Conservation (phyloP, 2,888 invertebrate genomes). For the Pseudococcus jackbeardsleyi region DNA sequence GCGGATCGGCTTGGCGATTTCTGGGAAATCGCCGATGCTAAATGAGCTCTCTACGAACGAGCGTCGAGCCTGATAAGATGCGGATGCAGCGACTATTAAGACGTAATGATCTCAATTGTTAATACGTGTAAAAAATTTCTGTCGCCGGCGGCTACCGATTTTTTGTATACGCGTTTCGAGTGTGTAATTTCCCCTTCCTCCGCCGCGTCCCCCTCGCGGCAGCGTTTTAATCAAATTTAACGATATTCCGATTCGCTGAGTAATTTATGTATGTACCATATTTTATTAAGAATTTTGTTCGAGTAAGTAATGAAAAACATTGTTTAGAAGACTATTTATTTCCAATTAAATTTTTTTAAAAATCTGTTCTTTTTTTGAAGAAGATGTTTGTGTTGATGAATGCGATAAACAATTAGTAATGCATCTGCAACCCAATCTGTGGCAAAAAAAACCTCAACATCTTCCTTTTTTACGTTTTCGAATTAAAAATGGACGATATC, state of each 20-base stretch:
- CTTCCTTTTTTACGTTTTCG: too few relatives aligned
- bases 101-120: background rate
- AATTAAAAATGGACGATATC: too few relatives aligned
- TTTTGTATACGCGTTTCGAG: background rate
- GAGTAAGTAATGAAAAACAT: slow-evolving; percentile 13
- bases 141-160: background rate
- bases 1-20: too few relatives aligned
- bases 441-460: too few relatives aligned
- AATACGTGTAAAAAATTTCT: background rate
- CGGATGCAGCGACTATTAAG: background rate
- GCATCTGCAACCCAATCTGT: too few relatives aligned
- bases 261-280: slow-evolving; percentile 4
- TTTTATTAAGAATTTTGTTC: slow-evolving; percentile 18
- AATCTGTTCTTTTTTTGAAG: too few relatives aligned
- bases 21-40: too few relatives aligned
- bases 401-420: too few relatives aligned
- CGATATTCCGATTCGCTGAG: background rate
- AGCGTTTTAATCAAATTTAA: background rate
- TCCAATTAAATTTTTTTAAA: slow-evolving; percentile 5
- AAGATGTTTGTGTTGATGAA: too few relatives aligned
- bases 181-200: background rate
- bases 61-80: too few relatives aligned
- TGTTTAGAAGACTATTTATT: slow-evolving; percentile 31
- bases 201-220: too few relatives aligned
- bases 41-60: too few relatives aligned